A percentile compares a stretch with the other conserved stretches of the same genome.
These are phyloP conservation scores for Autographa pulchrina DNA, from an alignment of 2,888 invertebrate species.

Conservation along the genomic window DNA sequence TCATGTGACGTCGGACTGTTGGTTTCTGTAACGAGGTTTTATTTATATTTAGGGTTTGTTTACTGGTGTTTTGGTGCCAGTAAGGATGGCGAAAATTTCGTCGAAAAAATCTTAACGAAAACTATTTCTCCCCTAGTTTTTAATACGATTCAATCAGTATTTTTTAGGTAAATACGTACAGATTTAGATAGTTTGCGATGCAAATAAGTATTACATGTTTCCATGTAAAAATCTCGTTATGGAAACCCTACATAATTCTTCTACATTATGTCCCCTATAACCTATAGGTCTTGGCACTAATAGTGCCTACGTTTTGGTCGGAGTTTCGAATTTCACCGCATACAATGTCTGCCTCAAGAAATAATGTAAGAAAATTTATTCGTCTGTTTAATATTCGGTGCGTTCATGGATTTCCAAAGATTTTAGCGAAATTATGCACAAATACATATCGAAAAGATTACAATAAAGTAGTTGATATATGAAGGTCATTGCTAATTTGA, in stretches of 20 bases:
- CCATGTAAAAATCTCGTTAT: slow-evolving; percentile 18
- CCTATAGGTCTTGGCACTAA: slow-evolving; percentile 24
- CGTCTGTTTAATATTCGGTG: slow-evolving; percentile 58
- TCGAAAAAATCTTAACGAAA: neutral
- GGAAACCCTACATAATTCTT: slow-evolving; percentile 30
- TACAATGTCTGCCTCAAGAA: slow-evolving; percentile 46
- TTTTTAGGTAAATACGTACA: neutral
- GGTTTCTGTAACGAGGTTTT: slow-evolving; percentile 29
- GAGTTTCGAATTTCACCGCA: slow-evolving; percentile 23
- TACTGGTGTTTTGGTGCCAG: neutral
- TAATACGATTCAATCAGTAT: neutral
- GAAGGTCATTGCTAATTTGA: slow-evolving; percentile 33
- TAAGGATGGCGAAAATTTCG: neutral
- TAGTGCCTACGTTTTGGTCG: slow-evolving; percentile 20
- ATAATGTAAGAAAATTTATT: slow-evolving; percentile 61
- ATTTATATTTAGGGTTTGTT: slow-evolving; percentile 34
- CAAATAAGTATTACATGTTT: slow-evolving; percentile 17
- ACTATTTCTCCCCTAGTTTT: neutral
- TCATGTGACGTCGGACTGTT: slow-evolving; percentile 33
- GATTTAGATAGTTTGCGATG: neutral
- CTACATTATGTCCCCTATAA: slow-evolving; percentile 31
- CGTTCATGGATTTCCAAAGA: slow-evolving; percentile 58
- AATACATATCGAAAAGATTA: slow-evolving; percentile 48
- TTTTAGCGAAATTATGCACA: slow-evolving; percentile 57
- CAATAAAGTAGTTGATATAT: slow-evolving; percentile 35